Evolutionary conservation across 2,797 vertebrate genomes (phyloP).

Genomic region (Streptopelia turtur): DNA sequence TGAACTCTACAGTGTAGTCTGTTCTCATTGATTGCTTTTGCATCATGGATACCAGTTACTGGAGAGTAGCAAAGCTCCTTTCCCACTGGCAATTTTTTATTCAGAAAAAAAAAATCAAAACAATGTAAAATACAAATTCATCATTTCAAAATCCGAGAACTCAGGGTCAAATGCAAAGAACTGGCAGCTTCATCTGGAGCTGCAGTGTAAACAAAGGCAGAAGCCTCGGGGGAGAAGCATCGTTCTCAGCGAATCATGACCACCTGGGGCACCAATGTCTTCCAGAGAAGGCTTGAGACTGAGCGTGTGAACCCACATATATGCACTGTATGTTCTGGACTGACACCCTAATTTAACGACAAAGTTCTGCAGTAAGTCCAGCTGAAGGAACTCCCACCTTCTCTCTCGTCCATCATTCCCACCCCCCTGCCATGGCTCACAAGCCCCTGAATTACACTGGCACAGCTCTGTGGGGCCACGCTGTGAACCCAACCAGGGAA

Average conservation of each 20-base stretch:
- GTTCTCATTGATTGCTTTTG: not conserved
- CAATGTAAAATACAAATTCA: not conserved
- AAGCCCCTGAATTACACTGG: not conserved
- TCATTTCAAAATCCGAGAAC: not conserved
- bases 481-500: slow-evolving; percentile 11
- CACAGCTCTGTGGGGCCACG: not conserved
- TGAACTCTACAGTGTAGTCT: not conserved
- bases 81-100: not conserved
- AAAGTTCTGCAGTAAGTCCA: not conserved
- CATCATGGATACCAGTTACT: not conserved
- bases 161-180: not conserved
- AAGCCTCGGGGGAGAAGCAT: not conserved
- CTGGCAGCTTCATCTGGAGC: not conserved
- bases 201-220: not conserved
- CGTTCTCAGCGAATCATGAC: not conserved
- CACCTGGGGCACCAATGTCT: not conserved
- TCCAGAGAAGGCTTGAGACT: not conserved
- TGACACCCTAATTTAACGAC: not conserved
- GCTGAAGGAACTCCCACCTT: not conserved
- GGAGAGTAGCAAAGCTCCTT: not conserved
- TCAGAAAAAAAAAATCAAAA: not conserved
- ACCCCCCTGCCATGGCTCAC: not conserved
- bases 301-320: not conserved
- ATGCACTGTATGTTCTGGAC: not conserved
- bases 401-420: not conserved